Base-by-base conservation (phyloP, 2,888 invertebrate genomes). In the Gasteruption jaculator region DNA sequence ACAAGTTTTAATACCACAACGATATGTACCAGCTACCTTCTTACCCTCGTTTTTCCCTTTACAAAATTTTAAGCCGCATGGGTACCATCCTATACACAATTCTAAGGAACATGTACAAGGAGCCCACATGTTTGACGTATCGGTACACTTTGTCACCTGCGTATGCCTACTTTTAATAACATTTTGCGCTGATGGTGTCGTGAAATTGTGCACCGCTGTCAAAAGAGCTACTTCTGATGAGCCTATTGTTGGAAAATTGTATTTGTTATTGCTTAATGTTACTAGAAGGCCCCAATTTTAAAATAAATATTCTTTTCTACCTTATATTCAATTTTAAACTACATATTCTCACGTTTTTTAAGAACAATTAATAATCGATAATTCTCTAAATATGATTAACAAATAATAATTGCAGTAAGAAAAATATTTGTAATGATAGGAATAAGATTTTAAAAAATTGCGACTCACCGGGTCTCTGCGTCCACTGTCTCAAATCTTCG, bases 1-100 rank as follows among this genome's bases (percentile, higher is more conserved):
- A 71, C 95, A 95, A 0, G 95, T 95, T 73, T 93, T 92, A 65
- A 95, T 95, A 50, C 95, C 95, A 69, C 95, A 95, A 38, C 94
- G 79, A 74, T 93, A 94, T 38, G 78, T 79, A 54, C 78, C 75
- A 4, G 78, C 81, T 77, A 73, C 82, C 66, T 79, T 81, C 53
- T 77, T 78, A 8, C 76, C 76, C 52, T 79, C 78, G 30, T 82
- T 81, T 68, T 86, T 86, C 30, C 86, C 86, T 61, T 91, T 89
- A 73, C 95, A 95, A 73, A 92, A 95, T 67, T 94, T 94, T 29
- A 95, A 76, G 15, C 91, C 92, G 71, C 94, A 95, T 0, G 95
- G 94, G 72, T 92, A 95, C 94, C 94, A 95, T 38, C 91, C 91
- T 38, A 94, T 85, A 70, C 92, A 92, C 48, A 85, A 81, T 76